Evolutionary conservation across 2,113 vertebrate species (phyloP).

Genomic region (Rhineura floridana): DNA sequence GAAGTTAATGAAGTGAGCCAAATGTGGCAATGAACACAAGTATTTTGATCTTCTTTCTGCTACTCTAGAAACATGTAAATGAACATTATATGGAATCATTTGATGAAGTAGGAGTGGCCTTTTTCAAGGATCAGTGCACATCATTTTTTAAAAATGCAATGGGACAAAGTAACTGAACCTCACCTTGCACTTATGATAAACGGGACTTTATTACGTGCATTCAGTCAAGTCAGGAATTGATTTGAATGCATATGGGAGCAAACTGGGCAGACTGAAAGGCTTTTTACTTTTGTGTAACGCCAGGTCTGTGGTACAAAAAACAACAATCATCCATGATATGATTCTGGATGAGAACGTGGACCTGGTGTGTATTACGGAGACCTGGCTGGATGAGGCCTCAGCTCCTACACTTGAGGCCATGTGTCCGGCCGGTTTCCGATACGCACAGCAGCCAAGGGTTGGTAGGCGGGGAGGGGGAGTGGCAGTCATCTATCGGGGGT

Average conservation of each 20-base stretch:
- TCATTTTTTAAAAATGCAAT: conserved; percentile 11
- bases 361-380: too few relatives aligned
- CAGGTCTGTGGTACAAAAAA: too few relatives aligned
- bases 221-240: conserved; percentile 8
- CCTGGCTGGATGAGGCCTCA: too few relatives aligned
- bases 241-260: conserved; percentile 16
- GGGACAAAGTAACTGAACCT: conserved; percentile 14
- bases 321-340: too few relatives aligned
- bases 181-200: conserved; percentile 1
- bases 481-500: too few relatives aligned
- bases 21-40: accelerated
- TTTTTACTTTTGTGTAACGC: background rate
- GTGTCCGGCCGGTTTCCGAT: too few relatives aligned
- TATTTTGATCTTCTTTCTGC: background rate
- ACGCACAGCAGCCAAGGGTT: too few relatives aligned
- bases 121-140: background rate
- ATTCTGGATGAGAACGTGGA: too few relatives aligned
- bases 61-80: background rate
- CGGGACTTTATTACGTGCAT: background rate
- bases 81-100: background rate
- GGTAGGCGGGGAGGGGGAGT: too few relatives aligned
- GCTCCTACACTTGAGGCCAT: too few relatives aligned
- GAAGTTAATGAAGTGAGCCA: background rate
- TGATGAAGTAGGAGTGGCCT: background rate
- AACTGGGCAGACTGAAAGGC: background rate